Conservation (phyloP, 1,140 invertebrate species). For the Limonius californicus region DNA sequence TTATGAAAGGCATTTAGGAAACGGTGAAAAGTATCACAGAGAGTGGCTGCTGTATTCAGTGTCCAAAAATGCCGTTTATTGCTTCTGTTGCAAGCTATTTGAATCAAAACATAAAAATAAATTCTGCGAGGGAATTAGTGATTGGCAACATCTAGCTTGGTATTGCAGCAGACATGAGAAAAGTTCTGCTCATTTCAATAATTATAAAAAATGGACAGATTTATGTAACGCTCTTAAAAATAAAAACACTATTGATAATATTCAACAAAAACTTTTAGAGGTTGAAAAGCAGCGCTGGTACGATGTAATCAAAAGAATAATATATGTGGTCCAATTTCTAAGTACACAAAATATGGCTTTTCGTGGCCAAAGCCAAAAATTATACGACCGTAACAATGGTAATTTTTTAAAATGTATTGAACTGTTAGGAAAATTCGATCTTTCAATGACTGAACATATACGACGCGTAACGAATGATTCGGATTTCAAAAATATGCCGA, state of each 20-base stretch:
- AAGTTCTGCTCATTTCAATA: not conserved
- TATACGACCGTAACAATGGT: slow-evolving; percentile 1
- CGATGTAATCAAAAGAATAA: slow-evolving; percentile 11
- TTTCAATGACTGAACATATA: not conserved
- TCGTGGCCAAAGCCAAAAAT: slow-evolving; percentile 1
- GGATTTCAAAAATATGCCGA: not conserved
- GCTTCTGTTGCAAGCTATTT: slow-evolving; percentile 24
- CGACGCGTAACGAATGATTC: not conserved
- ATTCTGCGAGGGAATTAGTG: no score
- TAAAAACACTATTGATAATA: slow-evolving; percentile 12
- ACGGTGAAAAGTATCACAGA: slow-evolving; percentile 16
- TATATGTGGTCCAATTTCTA: not conserved
- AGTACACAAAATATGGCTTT: not conserved
- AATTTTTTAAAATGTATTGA: slow-evolving; percentile 8
- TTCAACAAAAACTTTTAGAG: not conserved
- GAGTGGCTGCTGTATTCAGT: slow-evolving; percentile 16
- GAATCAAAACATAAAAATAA: no score
- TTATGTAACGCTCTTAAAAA: not conserved
- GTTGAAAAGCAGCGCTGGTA: not conserved
- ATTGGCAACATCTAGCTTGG: no score
- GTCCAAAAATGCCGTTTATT: slow-evolving; percentile 14
- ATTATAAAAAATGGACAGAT: not conserved
- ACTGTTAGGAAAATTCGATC: not conserved
- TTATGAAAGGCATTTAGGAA: slow-evolving; percentile 15
- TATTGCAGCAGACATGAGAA: not conserved